Evolutionary conservation across 1,140 invertebrate species (phyloP).

Genomic region (Orchestia grillus): DNA sequence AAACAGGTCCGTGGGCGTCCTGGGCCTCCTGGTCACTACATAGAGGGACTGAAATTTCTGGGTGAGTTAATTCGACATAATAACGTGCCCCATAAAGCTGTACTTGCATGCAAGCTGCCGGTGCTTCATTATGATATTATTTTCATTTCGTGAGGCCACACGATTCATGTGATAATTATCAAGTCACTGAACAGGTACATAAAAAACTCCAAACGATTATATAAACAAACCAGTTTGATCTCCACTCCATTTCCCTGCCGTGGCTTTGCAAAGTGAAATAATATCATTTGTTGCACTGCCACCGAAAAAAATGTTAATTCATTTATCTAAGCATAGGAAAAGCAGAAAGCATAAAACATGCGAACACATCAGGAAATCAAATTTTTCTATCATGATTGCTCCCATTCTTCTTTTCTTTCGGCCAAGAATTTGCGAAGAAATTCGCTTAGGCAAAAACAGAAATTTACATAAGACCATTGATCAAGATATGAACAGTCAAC

Average conservation of each 20-base stretch:
- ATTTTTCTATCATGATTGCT: neutral
- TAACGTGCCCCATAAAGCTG: too few species aligned
- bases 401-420: neutral
- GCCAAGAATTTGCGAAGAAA: neutral
- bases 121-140: too few species aligned
- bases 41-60: too few species aligned
- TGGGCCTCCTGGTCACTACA: too few species aligned
- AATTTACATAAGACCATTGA: slow-evolving; percentile 41
- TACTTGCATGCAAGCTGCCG: too few species aligned
- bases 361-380: neutral
- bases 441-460: slow-evolving; percentile 16
- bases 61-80: too few species aligned
- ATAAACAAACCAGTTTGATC: neutral
- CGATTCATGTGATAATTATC: neutral
- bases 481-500: slow-evolving; percentile 46
- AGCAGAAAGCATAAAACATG: neutral
- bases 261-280: neutral
- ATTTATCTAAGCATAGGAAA: neutral
- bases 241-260: neutral
- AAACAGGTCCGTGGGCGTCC: neutral
- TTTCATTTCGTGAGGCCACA: too few species aligned
- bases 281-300: neutral
- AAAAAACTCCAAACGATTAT: neutral
- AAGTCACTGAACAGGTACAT: neutral
- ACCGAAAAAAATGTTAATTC: neutral